Evolutionary conservation across 2,113 vertebrate species (phyloP).

Genomic region (Aptenodytes patagonicus): DNA sequence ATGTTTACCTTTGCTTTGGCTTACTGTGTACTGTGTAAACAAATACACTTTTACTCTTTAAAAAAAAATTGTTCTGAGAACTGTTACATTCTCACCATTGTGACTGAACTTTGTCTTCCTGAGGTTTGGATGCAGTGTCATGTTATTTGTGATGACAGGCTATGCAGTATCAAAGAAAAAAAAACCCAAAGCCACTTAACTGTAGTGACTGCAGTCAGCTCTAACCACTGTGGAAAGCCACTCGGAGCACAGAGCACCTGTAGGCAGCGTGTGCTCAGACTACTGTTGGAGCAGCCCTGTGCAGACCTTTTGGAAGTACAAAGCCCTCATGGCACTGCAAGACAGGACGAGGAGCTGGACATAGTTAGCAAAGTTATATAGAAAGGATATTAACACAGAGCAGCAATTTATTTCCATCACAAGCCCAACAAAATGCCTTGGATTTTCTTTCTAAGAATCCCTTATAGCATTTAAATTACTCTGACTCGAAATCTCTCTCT

Average conservation of each 20-base stretch:
- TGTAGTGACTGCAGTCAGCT: neutral
- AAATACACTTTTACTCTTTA: slow-evolving; percentile 30
- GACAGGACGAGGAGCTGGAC: slow-evolving; percentile 33
- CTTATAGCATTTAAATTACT: slow-evolving; percentile 30
- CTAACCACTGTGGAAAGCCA: neutral
- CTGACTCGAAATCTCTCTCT: slow-evolving; percentile 40
- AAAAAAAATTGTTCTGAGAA: neutral
- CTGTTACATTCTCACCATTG: neutral
- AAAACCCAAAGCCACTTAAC: neutral
- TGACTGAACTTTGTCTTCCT: slow-evolving; percentile 1
- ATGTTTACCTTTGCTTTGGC: slow-evolving; percentile 41
- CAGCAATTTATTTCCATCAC: slow-evolving; percentile 51
- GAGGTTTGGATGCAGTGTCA: neutral
- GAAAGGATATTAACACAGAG: slow-evolving; percentile 50
- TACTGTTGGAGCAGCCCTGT: neutral
- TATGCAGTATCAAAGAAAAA: slow-evolving; percentile 11
- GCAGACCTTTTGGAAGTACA: slow-evolving; percentile 43
- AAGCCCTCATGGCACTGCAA: slow-evolving; percentile 39
- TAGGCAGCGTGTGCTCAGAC: neutral
- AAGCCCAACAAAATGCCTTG: slow-evolving; percentile 53
- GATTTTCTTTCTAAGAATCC: slow-evolving; percentile 58
- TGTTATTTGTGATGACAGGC: slow-evolving; percentile 24
- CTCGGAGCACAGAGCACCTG: neutral
- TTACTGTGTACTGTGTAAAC: neutral
- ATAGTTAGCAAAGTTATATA: slow-evolving; percentile 54